Base-by-base conservation (phyloP, 1,140 invertebrate genomes). In the Wiebesia pumilae region DNA sequence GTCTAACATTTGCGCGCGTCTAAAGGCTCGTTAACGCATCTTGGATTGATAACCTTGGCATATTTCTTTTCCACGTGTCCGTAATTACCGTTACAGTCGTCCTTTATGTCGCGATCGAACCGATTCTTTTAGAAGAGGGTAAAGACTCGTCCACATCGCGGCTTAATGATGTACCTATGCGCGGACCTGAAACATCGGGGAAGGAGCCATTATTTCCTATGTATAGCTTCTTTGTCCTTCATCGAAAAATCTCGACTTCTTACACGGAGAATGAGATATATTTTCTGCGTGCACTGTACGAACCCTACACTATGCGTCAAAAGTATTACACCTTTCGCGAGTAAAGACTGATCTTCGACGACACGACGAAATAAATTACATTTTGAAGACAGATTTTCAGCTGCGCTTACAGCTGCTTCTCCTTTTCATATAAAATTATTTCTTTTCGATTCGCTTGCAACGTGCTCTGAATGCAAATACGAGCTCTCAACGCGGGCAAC, bases 11-110 rank as follows among this genome's bases (percentile, higher is more conserved):
- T 40, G 38, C 1, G 24, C 27, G 77, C 77, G 62, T 40, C 62
- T 58, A 75, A 81, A 77, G 71, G n/a, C 85, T 86, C 85, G 85
- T 86, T 86, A 86, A 86, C 67, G 16, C 65, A 12, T 43, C 51
- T n/a, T 24, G 71, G 6, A 58, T 71, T 54, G 58, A 81, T 78
- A 35, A 85, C 78, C 21, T 47, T 27, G 67, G 62, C 73, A 38
- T 58, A 43, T 65, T 82, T 62, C 38, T 58, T 82, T 75, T 38
- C 71, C 79, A 86, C 80, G 69, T 77, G 85, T 16, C 80, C 35
- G 35, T 77, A 86, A 86, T 86, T 86, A 86, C 77, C 69, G 38
- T 69, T 30, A 19, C 12, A 19, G 16, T 14, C 40, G 3, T 58
- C 54, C 54, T 58, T 27, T 14, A 2, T 62, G 24, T 1, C 7